Evolutionary conservation across 1,140 invertebrate genomes (phyloP).

Genomic region (Globodera ellingtonae): DNA sequence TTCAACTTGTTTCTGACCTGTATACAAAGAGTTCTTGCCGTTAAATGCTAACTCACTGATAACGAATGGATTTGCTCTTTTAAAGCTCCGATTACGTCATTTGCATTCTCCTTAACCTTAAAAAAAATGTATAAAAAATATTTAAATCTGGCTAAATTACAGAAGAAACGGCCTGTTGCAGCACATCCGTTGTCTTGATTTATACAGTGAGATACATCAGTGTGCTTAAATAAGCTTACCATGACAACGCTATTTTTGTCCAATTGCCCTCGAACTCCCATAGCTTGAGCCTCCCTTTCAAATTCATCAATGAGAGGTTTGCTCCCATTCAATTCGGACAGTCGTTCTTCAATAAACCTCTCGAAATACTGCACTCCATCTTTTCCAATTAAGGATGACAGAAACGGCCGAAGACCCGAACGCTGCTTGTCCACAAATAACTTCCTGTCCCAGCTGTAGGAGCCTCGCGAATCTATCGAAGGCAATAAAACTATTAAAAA

Average conservation of each 20-base stretch:
- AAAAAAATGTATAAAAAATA: background rate
- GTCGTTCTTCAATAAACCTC: constrained; percentile 56
- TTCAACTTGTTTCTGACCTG: constrained; percentile 52
- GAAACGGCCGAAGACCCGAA: constrained; percentile 44
- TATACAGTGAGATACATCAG: background rate
- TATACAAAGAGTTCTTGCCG: background rate
- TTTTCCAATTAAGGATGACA: constrained; percentile 50
- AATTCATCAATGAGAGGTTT: constrained; percentile 53
- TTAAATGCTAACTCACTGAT: constrained; percentile 29
- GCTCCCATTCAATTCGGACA: constrained; percentile 46
- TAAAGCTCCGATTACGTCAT: constrained; percentile 54
- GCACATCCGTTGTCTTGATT: constrained; percentile 27
- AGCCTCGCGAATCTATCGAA: constrained; percentile 23
- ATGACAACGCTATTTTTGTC: constrained; percentile 21
- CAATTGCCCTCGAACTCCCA: constrained; percentile 25
- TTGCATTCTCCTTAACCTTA: constrained; percentile 58
- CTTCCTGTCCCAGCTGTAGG: constrained; percentile 54
- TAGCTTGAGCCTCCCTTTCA: constrained; percentile 42
- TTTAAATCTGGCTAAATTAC: constrained; percentile 18
- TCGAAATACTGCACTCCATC: constrained; percentile 62
- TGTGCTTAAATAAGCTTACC: constrained; percentile 4
- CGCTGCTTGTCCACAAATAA: constrained; percentile 50
- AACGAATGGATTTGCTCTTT: constrained; percentile 52
- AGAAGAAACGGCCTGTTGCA: constrained; percentile 43
- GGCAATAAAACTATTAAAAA: constrained; percentile 14